These are phyloP conservation scores for Australoheros scitulus DNA, from an alignment of 2,113 vertebrate genomes.

Conservation along the genomic window DNA sequence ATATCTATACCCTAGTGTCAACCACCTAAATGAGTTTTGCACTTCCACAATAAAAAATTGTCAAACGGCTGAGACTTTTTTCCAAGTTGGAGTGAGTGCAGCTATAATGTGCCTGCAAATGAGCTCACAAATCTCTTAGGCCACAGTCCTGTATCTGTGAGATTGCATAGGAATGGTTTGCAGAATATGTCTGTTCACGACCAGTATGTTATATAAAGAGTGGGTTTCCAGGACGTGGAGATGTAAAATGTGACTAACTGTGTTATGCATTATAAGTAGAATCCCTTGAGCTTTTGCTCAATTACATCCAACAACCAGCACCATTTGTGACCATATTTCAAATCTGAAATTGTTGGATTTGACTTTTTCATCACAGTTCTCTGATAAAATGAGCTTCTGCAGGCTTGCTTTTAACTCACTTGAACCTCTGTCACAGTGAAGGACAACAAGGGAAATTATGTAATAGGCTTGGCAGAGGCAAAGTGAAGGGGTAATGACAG, in stretches of 20 bases:
- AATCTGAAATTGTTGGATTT: constrained; percentile 53
- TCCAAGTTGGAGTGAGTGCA: constrained; percentile 50
- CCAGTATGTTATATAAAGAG: neutral
- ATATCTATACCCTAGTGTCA: constrained; percentile 75
- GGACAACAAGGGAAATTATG: constrained; percentile 56
- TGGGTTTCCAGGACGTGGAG: neutral
- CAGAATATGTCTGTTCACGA: constrained; percentile 13
- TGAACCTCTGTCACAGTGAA: constrained; percentile 55
- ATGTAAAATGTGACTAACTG: constrained; percentile 38
- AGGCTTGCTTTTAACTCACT: constrained; percentile 63
- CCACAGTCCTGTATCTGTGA: constrained; percentile 50
- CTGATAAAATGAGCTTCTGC: constrained; percentile 31
- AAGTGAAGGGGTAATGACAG: constrained; percentile 62
- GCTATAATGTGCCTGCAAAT: constrained; percentile 78
- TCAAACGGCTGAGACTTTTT: constrained; percentile 61
- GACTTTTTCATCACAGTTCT: constrained; percentile 44
- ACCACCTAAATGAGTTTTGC: constrained; percentile 72
- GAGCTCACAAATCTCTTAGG: constrained; percentile 75
- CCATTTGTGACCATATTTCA: constrained; percentile 52
- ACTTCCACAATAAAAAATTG: constrained; percentile 70
- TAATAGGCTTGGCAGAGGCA: constrained; percentile 51
- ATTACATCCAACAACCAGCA: constrained; percentile 38
- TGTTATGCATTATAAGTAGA: constrained; percentile 42
- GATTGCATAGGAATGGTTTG: constrained; percentile 51
- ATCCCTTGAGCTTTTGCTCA: constrained; percentile 32